phyloP scores from a whole-genome alignment of 2,888 invertebrate genomes.

The Salticus scenicus region DNA sequence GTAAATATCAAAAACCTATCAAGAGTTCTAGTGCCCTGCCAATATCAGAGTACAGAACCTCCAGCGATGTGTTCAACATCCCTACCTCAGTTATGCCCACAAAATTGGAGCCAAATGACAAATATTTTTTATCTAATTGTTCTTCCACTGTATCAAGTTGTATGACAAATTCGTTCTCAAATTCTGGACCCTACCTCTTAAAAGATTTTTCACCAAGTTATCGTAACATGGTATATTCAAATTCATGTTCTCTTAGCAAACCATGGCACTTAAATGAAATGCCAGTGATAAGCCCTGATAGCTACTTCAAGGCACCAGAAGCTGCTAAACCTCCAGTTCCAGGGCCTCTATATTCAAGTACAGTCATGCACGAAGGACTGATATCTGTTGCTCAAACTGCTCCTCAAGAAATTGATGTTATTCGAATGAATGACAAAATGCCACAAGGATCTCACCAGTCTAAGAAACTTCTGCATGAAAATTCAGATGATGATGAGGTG shows the following conservation, averaged over 20 bases:
- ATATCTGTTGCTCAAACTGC: constrained; percentile 64
- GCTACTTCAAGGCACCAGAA: constrained; percentile 47
- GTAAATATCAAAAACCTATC: constrained; percentile 48
- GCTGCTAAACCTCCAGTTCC: constrained; percentile 51
- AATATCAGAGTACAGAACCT: constrained; percentile 39
- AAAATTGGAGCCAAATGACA: constrained; percentile 62
- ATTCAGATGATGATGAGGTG: constrained; percentile 50
- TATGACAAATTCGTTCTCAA: constrained; percentile 50
- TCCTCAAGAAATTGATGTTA: constrained; percentile 39
- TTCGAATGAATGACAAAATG: background rate
- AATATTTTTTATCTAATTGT: constrained; percentile 59
- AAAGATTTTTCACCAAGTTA: constrained; percentile 28
- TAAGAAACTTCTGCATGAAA: background rate
- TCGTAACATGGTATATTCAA: constrained; percentile 43
- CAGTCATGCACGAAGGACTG: constrained; percentile 38
- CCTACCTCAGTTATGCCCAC: constrained; percentile 61
- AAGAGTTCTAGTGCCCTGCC: constrained; percentile 24
- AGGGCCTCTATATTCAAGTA: constrained; percentile 16
- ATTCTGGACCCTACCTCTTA: constrained; percentile 40
- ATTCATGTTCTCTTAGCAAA: constrained; percentile 50
- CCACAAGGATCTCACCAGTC: background rate
- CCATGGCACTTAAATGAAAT: constrained; percentile 49
- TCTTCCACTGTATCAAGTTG: constrained; percentile 50
- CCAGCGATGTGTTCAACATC: constrained; percentile 51
- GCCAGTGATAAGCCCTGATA: constrained; percentile 44